A percentile compares a stretch with the other conserved stretches of the same genome.
These are phyloP conservation scores for Mycalesis mineus DNA, from an alignment of 2,888 invertebrate species.

Conservation along the genomic window DNA sequence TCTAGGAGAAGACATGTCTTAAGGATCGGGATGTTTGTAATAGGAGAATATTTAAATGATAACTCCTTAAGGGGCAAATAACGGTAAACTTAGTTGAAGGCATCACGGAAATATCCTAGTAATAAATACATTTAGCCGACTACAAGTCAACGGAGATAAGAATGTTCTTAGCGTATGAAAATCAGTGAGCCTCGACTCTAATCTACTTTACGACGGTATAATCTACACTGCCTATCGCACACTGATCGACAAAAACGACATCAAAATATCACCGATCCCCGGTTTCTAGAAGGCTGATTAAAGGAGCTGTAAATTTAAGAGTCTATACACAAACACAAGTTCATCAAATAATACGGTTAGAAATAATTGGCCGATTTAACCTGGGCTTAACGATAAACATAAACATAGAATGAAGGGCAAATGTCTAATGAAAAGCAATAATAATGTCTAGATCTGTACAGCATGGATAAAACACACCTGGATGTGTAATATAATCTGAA, in stretches of 20 bases:
- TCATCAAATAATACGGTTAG: too few species aligned
- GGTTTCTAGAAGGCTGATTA: background rate
- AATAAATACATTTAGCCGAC: constrained; percentile 9
- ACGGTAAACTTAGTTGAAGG: background rate
- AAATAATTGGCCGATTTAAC: too few species aligned
- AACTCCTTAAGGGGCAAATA: background rate
- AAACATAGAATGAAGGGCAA: too few species aligned
- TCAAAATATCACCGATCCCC: constrained; percentile 17
- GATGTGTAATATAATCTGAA: too few species aligned
- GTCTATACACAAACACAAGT: too few species aligned
- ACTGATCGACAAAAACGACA: constrained; percentile 16
- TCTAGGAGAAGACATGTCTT: too few species aligned
- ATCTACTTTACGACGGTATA: constrained; percentile 10
- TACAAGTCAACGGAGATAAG: constrained; percentile 21
- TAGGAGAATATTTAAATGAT: background rate
- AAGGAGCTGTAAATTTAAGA: background rate
- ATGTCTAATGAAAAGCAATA: too few species aligned
- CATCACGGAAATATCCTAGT: background rate
- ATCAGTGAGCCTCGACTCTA: constrained; percentile 13
- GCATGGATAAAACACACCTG: too few species aligned
- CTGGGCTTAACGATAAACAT: too few species aligned
- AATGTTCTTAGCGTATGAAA: constrained; percentile 1
- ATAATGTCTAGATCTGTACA: too few species aligned
- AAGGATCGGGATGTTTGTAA: too few species aligned
- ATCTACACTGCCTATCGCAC: constrained; percentile 15